phyloP scores from a whole-genome alignment of 2,113 vertebrate genomes.

The Trinectes maculatus region DNA sequence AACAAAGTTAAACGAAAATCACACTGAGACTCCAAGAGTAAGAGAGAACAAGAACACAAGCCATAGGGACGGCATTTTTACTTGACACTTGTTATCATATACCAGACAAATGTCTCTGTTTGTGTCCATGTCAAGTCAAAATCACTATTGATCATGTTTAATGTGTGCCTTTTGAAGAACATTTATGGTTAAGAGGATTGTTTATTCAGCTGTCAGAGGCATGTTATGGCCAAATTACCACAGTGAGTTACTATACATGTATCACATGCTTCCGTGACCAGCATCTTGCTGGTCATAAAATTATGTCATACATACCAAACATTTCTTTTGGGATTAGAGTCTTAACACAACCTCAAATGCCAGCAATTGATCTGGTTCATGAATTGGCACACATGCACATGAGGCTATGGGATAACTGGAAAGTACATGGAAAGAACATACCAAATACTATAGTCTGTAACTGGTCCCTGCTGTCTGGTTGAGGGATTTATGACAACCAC shows the following conservation, averaged over 20 bases:
- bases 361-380: constrained; percentile 21
- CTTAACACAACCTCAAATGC: constrained; percentile 33
- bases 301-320: constrained; percentile 60
- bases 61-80: background rate
- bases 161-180: background rate
- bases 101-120: background rate
- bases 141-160: background rate
- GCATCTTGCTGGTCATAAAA: constrained; percentile 36
- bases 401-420: background rate
- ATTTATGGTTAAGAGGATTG: background rate
- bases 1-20: constrained; percentile 20
- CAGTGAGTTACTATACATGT: background rate
- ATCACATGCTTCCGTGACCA: too few relatives aligned
- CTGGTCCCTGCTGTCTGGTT: background rate
- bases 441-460: background rate
- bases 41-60: background rate
- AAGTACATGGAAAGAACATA: constrained; percentile 1
- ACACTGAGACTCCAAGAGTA: constrained; percentile 3
- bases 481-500: background rate
- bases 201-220: constrained; percentile 4
- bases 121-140: background rate
- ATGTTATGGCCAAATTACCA: background rate
- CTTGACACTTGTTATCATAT: background rate
- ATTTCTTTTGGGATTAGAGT: constrained; percentile 52
- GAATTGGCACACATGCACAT: background rate